Percentiles rank a stretch among this genome's conserved stretches.
These are phyloP conservation scores for Trichoplusia ni DNA, from an alignment of 1,140 invertebrate species.

Conservation along the genomic window DNA sequence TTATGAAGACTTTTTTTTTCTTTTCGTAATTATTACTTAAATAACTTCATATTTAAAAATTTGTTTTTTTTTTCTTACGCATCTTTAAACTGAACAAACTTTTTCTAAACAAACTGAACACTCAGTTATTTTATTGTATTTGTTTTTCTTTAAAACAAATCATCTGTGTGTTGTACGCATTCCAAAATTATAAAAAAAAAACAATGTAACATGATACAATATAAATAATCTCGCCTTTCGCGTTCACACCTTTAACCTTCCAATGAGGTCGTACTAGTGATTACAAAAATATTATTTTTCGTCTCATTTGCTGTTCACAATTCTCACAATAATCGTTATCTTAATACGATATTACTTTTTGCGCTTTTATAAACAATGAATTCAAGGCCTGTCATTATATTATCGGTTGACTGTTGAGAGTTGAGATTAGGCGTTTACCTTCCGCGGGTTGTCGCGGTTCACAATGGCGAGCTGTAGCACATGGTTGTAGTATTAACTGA, in stretches of 20 bases:
- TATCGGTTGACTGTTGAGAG: no score
- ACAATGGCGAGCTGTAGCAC: no score
- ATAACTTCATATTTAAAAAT: background rate
- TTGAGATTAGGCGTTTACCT: no score
- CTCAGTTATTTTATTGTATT: no score
- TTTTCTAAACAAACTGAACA: no score
- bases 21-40: background rate
- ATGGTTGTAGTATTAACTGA: no score
- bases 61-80: no score
- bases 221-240: background rate
- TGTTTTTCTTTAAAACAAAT: background rate
- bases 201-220: slow-evolving; percentile 17
- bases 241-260: slow-evolving; percentile 13
- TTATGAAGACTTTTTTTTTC: background rate
- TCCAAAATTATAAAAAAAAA: no score
- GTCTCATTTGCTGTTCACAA: background rate
- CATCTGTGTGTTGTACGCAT: background rate
- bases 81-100: no score
- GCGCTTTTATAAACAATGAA: slow-evolving; percentile 14
- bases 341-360: background rate
- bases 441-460: no score
- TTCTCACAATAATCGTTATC: slow-evolving; percentile 19
- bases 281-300: background rate
- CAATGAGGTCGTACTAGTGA: slow-evolving; percentile 7
- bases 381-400: no score